Evolutionary conservation across 1,140 invertebrate species (phyloP), one percentile per base, ranked within the genome.

Genomic region (Drosophila paulistorum): DNA sequence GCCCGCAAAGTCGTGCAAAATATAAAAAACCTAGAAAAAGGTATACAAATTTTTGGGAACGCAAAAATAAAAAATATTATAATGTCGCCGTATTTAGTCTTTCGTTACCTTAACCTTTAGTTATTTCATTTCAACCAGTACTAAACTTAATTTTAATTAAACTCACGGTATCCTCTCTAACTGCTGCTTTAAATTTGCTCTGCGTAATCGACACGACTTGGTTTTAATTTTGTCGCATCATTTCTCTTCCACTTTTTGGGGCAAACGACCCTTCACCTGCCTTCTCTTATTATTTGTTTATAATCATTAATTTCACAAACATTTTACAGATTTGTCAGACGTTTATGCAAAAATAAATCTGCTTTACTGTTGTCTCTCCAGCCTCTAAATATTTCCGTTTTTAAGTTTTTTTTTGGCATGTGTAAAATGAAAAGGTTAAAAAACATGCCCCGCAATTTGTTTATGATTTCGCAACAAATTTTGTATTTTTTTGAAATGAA

Each of bases 261-360:
- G 62, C 71, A 51, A 51, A 14, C 45, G 63, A 81, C 81, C 78
- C 82, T 85, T 86, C 81, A 78, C 81, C 81, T 73, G 57, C 23
- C 14, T 51, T 35, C 54, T 57, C 59, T 66, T 77, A 79, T 79
- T 77, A 86, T 83, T 86, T 69, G 80, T 68, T 77, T 71, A 76
- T 82, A 72, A 74, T 87, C 57, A 76, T 83, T 77, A 71, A 83
- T 86, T 81, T 83, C 83, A 73, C 68, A 82, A 69, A 75, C 67
- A 57, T 74, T 75, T 37, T 68, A 77, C 74, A 66, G 51, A 65
- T 23, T 69, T 69, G 70, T 57, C 72, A 37, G 35, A 10, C 35
- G 45, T 64, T 63, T 66, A 69, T 76, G 80, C 79, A 81, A 51
- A 51, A 51, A 51, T 23, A 76, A 71, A 69, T 65, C 42, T 26